Evolutionary conservation across 2,113 vertebrate species (phyloP).

Genomic region (Rafetus swinhoei): DNA sequence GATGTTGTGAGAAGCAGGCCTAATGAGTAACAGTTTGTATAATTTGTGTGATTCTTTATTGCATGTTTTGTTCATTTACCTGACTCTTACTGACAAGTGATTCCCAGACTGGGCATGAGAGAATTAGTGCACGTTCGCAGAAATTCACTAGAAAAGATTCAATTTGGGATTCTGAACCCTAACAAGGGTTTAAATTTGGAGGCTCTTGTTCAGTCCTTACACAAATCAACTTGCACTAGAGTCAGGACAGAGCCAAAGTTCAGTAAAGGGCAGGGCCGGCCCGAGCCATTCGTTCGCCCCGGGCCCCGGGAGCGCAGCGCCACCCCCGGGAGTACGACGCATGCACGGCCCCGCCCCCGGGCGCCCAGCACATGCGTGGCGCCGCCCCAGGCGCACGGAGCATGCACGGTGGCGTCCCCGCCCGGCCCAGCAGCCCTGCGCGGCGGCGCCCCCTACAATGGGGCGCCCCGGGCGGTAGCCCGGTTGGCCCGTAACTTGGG

Average conservation of each 20-base stretch:
- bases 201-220: not conserved
- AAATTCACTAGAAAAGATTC: not conserved
- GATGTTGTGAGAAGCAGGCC: not conserved
- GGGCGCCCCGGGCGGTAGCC: too few relatives aligned
- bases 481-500: too few relatives aligned
- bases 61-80: not conserved
- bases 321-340: too few relatives aligned
- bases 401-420: too few relatives aligned
- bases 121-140: not conserved
- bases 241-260: not conserved
- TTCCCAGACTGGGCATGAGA: not conserved
- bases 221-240: not conserved
- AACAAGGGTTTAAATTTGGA: not conserved
- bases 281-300: too few relatives aligned
- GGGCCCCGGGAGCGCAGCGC: too few relatives aligned
- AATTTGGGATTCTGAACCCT: not conserved
- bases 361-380: too few relatives aligned
- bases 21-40: not conserved
- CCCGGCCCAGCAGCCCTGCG: too few relatives aligned
- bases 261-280: too few relatives aligned
- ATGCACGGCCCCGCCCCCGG: too few relatives aligned
- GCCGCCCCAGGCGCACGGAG: too few relatives aligned
- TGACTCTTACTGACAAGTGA: fast-evolving
- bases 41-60: not conserved
- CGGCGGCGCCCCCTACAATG: too few relatives aligned